phyloP scores from a whole-genome alignment of 2,888 invertebrate genomes.

The Cyclophora albipunctata region DNA sequence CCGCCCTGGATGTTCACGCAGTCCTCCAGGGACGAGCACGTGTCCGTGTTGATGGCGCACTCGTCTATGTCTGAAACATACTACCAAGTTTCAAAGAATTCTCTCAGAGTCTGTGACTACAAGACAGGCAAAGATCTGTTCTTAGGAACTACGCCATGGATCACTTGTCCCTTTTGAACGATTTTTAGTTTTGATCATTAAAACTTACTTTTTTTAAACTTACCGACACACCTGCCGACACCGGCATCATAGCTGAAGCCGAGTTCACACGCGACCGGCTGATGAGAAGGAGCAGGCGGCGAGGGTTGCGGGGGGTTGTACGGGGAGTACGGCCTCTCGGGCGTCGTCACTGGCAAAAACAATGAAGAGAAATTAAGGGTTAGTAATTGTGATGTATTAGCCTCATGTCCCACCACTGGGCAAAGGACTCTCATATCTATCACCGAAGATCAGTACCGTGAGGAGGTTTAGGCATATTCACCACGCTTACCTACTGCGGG shows the following conservation, averaged over 20 bases:
- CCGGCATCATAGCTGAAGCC: slow-evolving; percentile 44
- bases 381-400: too few relatives aligned
- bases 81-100: too few relatives aligned
- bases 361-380: too few relatives aligned
- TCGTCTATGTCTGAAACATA: slow-evolving; percentile 84
- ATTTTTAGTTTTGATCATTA: too few relatives aligned
- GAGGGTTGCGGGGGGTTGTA: slow-evolving; percentile 18
- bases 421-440: too few relatives aligned
- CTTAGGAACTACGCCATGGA: too few relatives aligned
- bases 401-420: slow-evolving; percentile 1
- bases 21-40: slow-evolving; percentile 48
- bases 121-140: too few relatives aligned
- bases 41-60: slow-evolving; percentile 74
- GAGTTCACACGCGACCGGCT: slow-evolving; percentile 42
- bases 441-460: too few relatives aligned
- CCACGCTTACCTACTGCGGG: too few relatives aligned
- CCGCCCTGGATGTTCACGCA: slow-evolving; percentile 89
- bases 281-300: slow-evolving; percentile 26
- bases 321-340: slow-evolving; percentile 27
- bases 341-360: slow-evolving; percentile 2
- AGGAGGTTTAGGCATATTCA: too few relatives aligned
- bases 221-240: slow-evolving; percentile 51
- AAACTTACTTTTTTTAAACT: slow-evolving; percentile 13
- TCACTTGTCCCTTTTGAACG: too few relatives aligned
- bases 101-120: too few relatives aligned